phyloP scores from a whole-genome alignment of 2,888 invertebrate species.

The Seira sanloemensis region DNA sequence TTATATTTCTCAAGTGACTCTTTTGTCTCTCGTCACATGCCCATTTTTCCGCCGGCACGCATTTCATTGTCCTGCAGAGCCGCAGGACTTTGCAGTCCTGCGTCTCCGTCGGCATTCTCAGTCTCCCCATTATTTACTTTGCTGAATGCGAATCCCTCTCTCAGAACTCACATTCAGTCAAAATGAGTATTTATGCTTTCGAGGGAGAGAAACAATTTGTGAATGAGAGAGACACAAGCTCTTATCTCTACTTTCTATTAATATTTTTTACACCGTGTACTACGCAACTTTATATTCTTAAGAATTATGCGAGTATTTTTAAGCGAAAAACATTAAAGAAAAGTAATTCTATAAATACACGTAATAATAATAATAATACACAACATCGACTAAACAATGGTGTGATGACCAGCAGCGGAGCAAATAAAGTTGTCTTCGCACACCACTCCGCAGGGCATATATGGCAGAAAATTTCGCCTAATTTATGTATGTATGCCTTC shows the following conservation, averaged over 20 bases:
- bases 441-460: not conserved
- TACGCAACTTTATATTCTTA: no score
- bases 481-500: conserved; percentile 5
- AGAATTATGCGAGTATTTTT: no score
- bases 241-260: not conserved
- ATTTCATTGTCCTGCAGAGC: conserved; percentile 1
- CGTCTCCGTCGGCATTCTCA: conserved; percentile 10
- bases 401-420: not conserved
- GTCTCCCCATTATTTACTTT: not conserved
- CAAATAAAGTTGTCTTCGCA: not conserved
- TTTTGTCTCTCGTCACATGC: not conserved
- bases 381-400: no score
- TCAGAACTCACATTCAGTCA: no score
- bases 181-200: no score
- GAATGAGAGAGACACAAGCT: not conserved
- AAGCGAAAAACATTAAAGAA: no score
- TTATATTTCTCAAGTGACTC: not conserved
- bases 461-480: not conserved
- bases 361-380: no score
- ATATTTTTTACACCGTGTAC: no score
- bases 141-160: no score
- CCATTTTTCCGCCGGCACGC: not conserved
- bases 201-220: not conserved
- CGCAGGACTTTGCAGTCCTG: not conserved
- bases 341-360: no score